phyloP scores from a whole-genome alignment of 2,797 vertebrate genomes.

The Sebastes elongatus region DNA sequence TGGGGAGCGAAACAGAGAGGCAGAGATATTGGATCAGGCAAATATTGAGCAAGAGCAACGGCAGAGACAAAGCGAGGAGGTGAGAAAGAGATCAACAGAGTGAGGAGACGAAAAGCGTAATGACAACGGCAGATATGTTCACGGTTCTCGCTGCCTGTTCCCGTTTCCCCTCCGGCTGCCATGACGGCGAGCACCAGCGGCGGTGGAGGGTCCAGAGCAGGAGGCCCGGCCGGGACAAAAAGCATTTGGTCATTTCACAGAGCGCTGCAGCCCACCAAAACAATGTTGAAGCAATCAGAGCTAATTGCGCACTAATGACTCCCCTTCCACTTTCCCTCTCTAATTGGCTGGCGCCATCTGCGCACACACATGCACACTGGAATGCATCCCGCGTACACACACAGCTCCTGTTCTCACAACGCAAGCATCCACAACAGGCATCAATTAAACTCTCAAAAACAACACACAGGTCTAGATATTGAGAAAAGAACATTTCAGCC shows the following conservation, averaged over 20 bases:
- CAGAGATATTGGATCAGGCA: conserved; percentile 33
- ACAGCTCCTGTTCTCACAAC: background rate
- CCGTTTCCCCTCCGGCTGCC: conserved; percentile 1
- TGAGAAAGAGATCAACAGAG: conserved; percentile 32
- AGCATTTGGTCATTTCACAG: conserved; percentile 82
- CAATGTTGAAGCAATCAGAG: conserved; percentile 83
- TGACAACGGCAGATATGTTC: background rate
- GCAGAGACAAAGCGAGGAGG: conserved; percentile 24
- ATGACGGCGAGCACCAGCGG: background rate
- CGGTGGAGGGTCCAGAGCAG: background rate
- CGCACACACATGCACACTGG: conserved; percentile 9
- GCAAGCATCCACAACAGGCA: background rate
- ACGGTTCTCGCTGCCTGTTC: background rate
- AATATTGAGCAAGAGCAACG: conserved; percentile 50
- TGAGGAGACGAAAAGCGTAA: background rate
- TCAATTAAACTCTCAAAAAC: conserved; percentile 12
- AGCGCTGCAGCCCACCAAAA: conserved; percentile 73
- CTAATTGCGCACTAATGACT: conserved; percentile 80
- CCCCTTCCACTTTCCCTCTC: conserved; percentile 75
- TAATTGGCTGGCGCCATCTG: conserved; percentile 81
- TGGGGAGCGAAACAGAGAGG: conserved; percentile 11
- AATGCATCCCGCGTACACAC: conserved; percentile 11
- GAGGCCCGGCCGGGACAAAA: conserved; percentile 23
- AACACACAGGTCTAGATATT: conserved; percentile 5
- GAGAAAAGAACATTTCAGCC: conserved; percentile 7